These are phyloP conservation scores for Fulica atra DNA, from an alignment of 2,113 vertebrate species.

Conservation along the genomic window DNA sequence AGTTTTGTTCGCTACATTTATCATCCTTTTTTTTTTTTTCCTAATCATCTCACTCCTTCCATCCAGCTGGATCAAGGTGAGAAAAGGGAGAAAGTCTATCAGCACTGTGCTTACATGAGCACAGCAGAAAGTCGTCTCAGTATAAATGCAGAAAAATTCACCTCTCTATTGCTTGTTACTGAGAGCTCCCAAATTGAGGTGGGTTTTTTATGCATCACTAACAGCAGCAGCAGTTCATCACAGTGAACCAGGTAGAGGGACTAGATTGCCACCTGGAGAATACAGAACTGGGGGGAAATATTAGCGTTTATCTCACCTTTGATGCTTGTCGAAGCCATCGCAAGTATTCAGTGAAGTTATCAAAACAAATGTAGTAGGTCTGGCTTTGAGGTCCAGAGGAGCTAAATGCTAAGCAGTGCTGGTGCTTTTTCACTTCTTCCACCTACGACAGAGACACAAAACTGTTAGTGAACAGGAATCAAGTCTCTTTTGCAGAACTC, in stretches of 20 bases:
- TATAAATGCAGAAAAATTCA: neutral
- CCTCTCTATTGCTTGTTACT: neutral
- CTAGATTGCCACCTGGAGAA: neutral
- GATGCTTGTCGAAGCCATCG: constrained; percentile 95
- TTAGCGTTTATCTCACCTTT: constrained; percentile 82
- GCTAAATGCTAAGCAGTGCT: constrained; percentile 96
- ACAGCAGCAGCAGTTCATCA: neutral
- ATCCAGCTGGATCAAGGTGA: neutral
- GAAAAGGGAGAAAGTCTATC: neutral
- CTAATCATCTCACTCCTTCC: neutral
- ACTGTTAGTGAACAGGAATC: neutral
- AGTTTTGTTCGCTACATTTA: neutral
- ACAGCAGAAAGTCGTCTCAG: neutral
- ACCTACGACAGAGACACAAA: constrained; percentile 78
- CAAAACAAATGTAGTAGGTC: constrained; percentile 96
- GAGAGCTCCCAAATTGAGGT: neutral
- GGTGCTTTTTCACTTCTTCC: constrained; percentile 96
- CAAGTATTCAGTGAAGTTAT: constrained; percentile 96
- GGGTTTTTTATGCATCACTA: neutral
- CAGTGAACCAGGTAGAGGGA: neutral
- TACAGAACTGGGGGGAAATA: neutral
- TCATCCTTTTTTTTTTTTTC: neutral
- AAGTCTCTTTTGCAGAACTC: neutral
- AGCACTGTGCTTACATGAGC: neutral
- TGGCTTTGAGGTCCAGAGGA: constrained; percentile 98